phyloP scores from a whole-genome alignment of 2,797 vertebrate species.

The Meda fulgida region DNA sequence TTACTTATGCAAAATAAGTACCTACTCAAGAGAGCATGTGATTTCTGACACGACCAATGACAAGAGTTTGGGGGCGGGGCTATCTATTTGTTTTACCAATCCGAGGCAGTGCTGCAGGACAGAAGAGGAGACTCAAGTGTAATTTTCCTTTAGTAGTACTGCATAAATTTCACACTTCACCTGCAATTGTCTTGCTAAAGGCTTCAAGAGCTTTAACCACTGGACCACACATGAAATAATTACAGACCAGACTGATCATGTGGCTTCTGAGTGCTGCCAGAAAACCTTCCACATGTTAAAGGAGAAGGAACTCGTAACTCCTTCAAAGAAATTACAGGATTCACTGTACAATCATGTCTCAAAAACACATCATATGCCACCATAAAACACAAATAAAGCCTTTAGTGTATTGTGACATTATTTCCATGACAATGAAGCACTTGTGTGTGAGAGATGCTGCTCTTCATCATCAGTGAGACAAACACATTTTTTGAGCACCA shows the following conservation, averaged over 20 bases:
- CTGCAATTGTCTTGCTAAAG: not conserved
- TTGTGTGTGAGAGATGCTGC: not conserved
- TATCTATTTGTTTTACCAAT: not conserved
- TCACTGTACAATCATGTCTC: not conserved
- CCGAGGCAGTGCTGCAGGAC: not conserved
- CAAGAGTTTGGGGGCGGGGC: no score
- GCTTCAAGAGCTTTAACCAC: not conserved
- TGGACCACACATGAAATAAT: conserved; percentile 3
- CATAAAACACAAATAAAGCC: not conserved
- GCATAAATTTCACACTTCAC: not conserved
- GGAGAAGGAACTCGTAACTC: not conserved
- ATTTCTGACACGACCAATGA: no score
- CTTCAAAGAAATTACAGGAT: not conserved
- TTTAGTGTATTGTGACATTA: not conserved
- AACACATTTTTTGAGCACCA: not conserved
- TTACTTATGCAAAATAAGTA: no score
- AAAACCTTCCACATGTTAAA: not conserved
- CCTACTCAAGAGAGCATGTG: no score
- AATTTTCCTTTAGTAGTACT: not conserved
- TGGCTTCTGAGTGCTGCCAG: conserved; percentile 1
- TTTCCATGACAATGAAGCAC: not conserved
- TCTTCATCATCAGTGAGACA: not conserved
- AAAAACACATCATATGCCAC: not conserved
- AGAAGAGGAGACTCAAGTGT: not conserved
- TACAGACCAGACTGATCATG: conserved; percentile 13